A percentile compares a stretch with the other conserved stretches of the same genome.
phyloP scores from a whole-genome alignment of 2,113 vertebrate genomes.

The Sapayoa aenigma region DNA sequence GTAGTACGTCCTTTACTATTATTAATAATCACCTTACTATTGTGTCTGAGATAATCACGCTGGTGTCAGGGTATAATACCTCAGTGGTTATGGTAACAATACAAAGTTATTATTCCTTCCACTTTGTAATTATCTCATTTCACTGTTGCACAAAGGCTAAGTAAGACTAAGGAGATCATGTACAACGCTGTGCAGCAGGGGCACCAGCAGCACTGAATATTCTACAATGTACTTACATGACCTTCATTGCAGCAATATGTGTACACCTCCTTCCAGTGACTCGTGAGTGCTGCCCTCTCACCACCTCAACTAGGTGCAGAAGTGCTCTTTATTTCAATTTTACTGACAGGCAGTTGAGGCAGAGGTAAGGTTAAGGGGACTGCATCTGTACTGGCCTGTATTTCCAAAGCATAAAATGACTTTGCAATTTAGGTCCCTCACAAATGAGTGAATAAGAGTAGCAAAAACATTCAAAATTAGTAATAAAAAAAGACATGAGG shows the following conservation, averaged over 20 bases:
- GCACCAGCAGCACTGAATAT: neutral
- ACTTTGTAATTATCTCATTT: constrained; percentile 60
- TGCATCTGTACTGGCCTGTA: neutral
- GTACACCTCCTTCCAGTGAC: neutral
- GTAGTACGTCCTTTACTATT: constrained; percentile 22
- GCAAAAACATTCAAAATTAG: neutral
- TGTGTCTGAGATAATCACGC: constrained; percentile 17
- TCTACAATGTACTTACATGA: neutral
- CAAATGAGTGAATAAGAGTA: neutral
- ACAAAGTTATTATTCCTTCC: constrained; percentile 52
- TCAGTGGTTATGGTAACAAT: constrained; percentile 51
- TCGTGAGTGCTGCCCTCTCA: neutral
- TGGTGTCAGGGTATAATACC: constrained; percentile 30
- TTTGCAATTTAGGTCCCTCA: neutral
- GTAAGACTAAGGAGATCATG: constrained; percentile 3
- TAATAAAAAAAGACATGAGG: neutral
- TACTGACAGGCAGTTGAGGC: neutral
- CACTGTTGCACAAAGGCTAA: constrained; percentile 20
- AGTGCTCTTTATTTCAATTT: neutral
- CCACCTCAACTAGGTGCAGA: neutral
- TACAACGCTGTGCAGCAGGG: neutral
- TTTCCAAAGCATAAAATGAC: neutral
- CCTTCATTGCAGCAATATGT: neutral
- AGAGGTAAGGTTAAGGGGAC: neutral
- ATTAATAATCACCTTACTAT: constrained; percentile 59